These are phyloP conservation scores for Chironomus striatipennis DNA, from an alignment of 1,140 invertebrate genomes.

Conservation along the genomic window DNA sequence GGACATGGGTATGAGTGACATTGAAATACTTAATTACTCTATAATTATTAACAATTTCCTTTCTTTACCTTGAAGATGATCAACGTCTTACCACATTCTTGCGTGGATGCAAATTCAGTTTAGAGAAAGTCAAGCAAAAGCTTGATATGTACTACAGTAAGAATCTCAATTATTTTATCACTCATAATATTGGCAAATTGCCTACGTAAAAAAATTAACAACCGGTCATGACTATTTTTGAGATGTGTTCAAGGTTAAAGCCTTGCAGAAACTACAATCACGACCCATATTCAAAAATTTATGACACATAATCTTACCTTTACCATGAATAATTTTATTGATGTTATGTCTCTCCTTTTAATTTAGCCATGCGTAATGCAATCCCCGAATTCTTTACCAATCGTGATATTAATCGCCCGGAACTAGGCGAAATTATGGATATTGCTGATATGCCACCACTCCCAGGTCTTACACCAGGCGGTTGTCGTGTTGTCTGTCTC, in stretches of 20 bases:
- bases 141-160: constrained; percentile 60
- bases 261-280: too few relatives aligned
- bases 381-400: constrained; percentile 75
- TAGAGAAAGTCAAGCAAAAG: constrained; percentile 73
- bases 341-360: constrained; percentile 45
- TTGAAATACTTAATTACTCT: too few relatives aligned
- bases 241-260: too few relatives aligned
- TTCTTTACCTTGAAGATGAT: constrained; percentile 49
- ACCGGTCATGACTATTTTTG: too few relatives aligned
- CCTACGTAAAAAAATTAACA: too few relatives aligned
- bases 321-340: too few relatives aligned
- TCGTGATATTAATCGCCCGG: constrained; percentile 58
- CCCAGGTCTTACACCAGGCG: constrained; percentile 66
- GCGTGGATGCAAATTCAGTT: constrained; percentile 71
- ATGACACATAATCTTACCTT: too few relatives aligned
- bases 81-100: constrained; percentile 65
- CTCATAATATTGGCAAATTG: too few relatives aligned
- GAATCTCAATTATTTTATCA: constrained; percentile 25
- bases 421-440: constrained; percentile 59
- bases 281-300: not conserved
- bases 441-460: constrained; percentile 65
- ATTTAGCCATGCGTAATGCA: constrained; percentile 60
- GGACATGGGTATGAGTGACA: constrained; percentile 43
- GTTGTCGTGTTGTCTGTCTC: constrained; percentile 64
- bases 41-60: not conserved